Evolutionary conservation across 2,113 vertebrate species (phyloP).

Genomic region (Rattus rattus): DNA sequence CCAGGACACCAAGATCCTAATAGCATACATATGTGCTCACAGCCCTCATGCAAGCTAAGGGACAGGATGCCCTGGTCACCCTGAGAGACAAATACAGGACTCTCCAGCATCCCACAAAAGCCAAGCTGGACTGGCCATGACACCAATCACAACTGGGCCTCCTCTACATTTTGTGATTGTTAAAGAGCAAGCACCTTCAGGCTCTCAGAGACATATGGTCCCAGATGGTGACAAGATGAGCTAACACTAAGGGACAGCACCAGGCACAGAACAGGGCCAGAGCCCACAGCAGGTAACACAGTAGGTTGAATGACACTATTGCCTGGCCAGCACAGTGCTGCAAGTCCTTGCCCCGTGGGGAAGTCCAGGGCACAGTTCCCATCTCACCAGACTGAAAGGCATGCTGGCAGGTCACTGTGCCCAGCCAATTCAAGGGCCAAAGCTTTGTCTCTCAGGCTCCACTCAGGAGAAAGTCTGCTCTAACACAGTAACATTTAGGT

Average conservation of each 20-base stretch:
- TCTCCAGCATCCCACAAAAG: not conserved
- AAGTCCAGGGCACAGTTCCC: not conserved
- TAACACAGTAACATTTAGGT: not conserved
- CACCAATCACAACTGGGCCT: not conserved
- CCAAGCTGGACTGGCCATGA: not conserved
- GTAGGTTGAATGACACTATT: not conserved
- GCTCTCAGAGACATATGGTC: conserved; percentile 28
- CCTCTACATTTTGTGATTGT: not conserved
- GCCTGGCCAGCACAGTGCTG: not conserved
- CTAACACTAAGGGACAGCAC: not conserved
- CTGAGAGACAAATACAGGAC: not conserved
- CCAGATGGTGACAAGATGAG: not conserved
- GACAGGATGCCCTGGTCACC: not conserved
- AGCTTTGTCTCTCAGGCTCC: not conserved
- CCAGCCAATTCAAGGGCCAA: not conserved
- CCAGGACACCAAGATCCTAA: not conserved
- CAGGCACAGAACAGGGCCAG: not conserved
- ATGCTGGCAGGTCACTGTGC: not conserved
- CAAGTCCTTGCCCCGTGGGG: not conserved
- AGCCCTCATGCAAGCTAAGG: not conserved
- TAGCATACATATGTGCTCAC: not conserved
- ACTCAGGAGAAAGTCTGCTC: not conserved
- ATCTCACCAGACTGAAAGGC: not conserved
- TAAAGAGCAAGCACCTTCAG: conserved; percentile 3
- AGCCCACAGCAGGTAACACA: not conserved